These are phyloP conservation scores for Labeo catla DNA, from an alignment of 2,113 vertebrate species.

Conservation along the genomic window DNA sequence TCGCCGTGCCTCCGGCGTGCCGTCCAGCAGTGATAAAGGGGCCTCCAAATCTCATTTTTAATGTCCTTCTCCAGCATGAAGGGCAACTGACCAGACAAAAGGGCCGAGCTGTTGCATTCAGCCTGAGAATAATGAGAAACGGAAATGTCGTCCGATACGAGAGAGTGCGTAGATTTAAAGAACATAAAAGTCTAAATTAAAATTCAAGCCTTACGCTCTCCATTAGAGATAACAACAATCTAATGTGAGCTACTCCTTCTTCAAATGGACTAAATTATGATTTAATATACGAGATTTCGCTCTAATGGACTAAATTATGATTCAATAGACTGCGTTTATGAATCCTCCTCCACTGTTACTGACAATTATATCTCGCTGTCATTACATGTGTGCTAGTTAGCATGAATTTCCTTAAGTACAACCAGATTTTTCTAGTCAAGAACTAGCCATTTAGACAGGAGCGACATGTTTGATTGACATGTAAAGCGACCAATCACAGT, in stretches of 20 bases:
- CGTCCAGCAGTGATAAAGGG: slow-evolving; percentile 67
- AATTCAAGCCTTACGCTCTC: slow-evolving; percentile 34
- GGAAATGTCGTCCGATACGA: slow-evolving; percentile 30
- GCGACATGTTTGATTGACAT: neutral
- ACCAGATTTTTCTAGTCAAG: neutral
- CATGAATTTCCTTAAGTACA: neutral
- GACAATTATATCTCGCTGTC: neutral
- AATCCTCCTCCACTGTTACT: slow-evolving; percentile 1
- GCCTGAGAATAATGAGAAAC: slow-evolving; percentile 48
- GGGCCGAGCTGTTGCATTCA: slow-evolving; percentile 41
- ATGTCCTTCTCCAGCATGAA: slow-evolving; percentile 76
- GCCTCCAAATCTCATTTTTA: slow-evolving; percentile 69
- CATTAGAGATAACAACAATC: slow-evolving; percentile 40
- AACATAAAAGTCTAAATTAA: slow-evolving; percentile 29
- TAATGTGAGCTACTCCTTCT: neutral
- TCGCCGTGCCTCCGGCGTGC: slow-evolving; percentile 67
- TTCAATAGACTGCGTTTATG: slow-evolving; percentile 5
- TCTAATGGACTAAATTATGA: slow-evolving; percentile 25
- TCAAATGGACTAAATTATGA: slow-evolving; percentile 42
- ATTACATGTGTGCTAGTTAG: neutral
- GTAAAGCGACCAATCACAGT: neutral
- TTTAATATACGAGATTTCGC: slow-evolving; percentile 28
- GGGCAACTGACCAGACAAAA: slow-evolving; percentile 68
- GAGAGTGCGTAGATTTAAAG: neutral
- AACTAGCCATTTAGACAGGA: neutral